Conservation (phyloP, 1,140 invertebrate genomes). For the Coptotermes formosanus region DNA sequence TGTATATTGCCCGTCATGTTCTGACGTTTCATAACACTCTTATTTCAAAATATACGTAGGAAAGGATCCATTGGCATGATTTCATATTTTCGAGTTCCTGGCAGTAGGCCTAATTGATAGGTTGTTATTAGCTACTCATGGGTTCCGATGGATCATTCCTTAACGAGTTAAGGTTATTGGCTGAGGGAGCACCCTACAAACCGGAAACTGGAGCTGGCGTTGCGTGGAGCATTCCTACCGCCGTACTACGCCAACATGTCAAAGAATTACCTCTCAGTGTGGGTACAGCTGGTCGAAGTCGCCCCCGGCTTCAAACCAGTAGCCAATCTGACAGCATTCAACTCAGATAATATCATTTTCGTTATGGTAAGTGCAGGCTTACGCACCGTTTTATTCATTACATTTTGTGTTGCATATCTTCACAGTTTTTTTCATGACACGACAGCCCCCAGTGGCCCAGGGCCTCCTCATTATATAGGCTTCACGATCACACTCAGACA, state of each 20-base stretch:
- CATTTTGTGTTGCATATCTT: not conserved
- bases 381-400: not conserved
- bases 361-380: constrained; percentile 38
- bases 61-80: too few relatives aligned
- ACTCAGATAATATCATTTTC: constrained; percentile 38
- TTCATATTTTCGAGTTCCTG: not conserved
- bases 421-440: not conserved
- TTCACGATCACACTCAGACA: too few relatives aligned
- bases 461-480: too few relatives aligned
- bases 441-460: too few relatives aligned
- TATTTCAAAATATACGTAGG: too few relatives aligned
- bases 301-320: not conserved
- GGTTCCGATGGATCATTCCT: constrained; percentile 36
- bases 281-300: constrained; percentile 50
- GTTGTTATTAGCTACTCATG: constrained; percentile 23
- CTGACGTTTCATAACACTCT: too few relatives aligned
- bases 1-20: too few relatives aligned
- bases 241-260: constrained; percentile 49
- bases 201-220: constrained; percentile 46
- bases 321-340: constrained; percentile 36
- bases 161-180: constrained; percentile 46
- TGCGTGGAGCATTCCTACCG: constrained; percentile 55
- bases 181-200: constrained; percentile 43
- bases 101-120: not conserved
- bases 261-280: constrained; percentile 48